Base-by-base conservation (phyloP, 1,140 invertebrate species). In the Tigriopus japonicus region DNA sequence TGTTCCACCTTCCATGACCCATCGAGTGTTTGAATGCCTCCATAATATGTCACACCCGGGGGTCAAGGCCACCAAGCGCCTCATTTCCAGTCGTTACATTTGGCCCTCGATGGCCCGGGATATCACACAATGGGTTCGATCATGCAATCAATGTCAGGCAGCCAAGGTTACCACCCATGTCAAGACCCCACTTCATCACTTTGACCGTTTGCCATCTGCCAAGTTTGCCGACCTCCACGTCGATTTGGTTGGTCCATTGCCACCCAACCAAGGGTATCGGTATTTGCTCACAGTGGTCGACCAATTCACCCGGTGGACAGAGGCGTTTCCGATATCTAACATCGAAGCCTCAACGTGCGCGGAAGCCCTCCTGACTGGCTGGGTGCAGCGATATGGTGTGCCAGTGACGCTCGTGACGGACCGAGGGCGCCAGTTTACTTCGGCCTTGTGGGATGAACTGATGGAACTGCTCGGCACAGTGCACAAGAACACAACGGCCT, bases 351-450 rank as follows among this genome's bases (percentile, higher is more conserved):
- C 14, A 3, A 28, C 17, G n/a, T 15, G n/a, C 17, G n/a, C 24
- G 1, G n/a, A 19, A 3, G 52, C 52, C 5, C 28, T 54, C 2
- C 14, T 54, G 2, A n/a, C 2, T 54, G 17, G 24, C n/a, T 54
- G 52, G 52, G 28, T 21, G 3, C n/a, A 19, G n/a, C 17, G 17
- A 9, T 54, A 23, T 13, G 52, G 52, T 6, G 55, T 73, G 0
- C 7, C 51, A 10, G 67, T 75, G 41, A 43, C 67, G 6, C 68
- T 71, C n/a, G 67, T 42, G 1, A 69, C 66, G 1, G 70, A 74
- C 52, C 65, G 67, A 51, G 69, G 69, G 12, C 56, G 51, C 35
- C 69, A 73, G 52, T 72, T 74, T 58, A 66, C 71, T 40, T 65
- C 68, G 9, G 15, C 10, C 6, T 41, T 67, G 5, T 67, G 63